A percentile compares a stretch with the other conserved stretches of the same genome.
Conservation (phyloP, 2,113 vertebrate genomes). For the Rhipidura dahli region DNA sequence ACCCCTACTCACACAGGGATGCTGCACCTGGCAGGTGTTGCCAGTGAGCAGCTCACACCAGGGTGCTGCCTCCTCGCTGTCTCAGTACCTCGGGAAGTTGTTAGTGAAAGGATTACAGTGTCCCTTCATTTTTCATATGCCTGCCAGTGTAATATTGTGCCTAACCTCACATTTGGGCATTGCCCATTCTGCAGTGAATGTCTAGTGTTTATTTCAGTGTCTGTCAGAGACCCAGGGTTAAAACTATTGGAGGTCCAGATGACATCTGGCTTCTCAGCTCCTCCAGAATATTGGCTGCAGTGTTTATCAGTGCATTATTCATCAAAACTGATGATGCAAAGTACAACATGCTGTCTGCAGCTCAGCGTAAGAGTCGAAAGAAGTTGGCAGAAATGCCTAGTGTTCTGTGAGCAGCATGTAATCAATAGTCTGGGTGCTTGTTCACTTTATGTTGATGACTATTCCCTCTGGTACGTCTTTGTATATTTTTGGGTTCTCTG, state of each 20-base stretch:
- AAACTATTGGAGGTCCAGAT: conserved; percentile 79
- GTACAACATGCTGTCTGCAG: conserved; percentile 82
- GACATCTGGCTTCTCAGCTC: conserved; percentile 82
- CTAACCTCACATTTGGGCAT: conserved; percentile 37
- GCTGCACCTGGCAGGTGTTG: neutral
- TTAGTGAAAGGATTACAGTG: neutral
- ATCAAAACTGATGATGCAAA: conserved; percentile 85
- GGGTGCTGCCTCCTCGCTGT: neutral
- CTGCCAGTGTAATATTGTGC: neutral
- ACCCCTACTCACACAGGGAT: neutral
- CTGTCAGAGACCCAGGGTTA: conserved; percentile 79
- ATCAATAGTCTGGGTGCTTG: conserved; percentile 82
- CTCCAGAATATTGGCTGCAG: conserved; percentile 78
- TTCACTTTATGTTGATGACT: conserved; percentile 80
- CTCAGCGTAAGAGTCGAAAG: conserved; percentile 70
- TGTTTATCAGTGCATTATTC: conserved; percentile 84
- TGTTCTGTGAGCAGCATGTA: conserved; percentile 80
- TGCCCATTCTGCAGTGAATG: neutral
- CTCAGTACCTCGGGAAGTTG: neutral
- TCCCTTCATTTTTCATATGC: neutral
- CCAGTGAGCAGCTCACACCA: neutral
- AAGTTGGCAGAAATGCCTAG: conserved; percentile 80
- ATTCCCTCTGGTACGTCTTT: conserved; percentile 79
- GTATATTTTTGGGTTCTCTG: conserved; percentile 81
- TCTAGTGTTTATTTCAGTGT: conserved; percentile 59